Conservation (phyloP, 92 coral and sea anemone species). For the Scolanthus callimorphus region DNA sequence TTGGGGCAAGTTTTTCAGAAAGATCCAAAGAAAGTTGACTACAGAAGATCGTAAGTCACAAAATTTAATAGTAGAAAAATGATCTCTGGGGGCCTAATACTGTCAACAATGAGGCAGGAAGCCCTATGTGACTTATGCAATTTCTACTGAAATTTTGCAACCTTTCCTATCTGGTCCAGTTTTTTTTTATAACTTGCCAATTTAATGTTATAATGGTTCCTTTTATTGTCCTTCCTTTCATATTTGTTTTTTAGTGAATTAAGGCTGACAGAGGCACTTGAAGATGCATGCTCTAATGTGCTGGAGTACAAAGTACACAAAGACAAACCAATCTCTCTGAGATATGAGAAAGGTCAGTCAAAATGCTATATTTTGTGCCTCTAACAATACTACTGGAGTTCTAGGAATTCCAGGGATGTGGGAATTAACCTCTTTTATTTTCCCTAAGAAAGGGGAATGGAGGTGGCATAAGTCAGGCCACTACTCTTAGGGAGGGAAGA, state of each 20-base stretch:
- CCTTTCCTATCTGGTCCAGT: background rate
- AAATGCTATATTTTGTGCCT: too few species aligned
- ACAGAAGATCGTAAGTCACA: slow-evolving; percentile 93
- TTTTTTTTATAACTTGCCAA: background rate
- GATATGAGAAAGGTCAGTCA: slow-evolving; percentile 98
- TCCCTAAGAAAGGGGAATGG: too few species aligned
- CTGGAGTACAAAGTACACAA: slow-evolving; percentile 92
- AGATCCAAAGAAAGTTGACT: slow-evolving; percentile 67
- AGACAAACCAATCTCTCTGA: slow-evolving; percentile 68
- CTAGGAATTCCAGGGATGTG: too few species aligned
- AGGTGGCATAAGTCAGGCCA: too few species aligned
- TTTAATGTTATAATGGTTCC: background rate
- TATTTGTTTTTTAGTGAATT: slow-evolving; percentile 60
- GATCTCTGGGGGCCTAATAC: too few species aligned
- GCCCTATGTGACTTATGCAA: too few species aligned
- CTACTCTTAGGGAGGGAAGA: too few species aligned
- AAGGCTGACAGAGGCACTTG: slow-evolving; percentile 85
- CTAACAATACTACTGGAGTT: too few species aligned
- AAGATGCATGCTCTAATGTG: slow-evolving; percentile 82
- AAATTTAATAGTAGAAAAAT: too few species aligned
- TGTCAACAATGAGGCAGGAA: background rate
- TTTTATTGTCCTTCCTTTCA: too few species aligned
- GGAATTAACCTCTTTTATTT: too few species aligned
- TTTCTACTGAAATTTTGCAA: background rate
- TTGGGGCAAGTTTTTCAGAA: slow-evolving; percentile 88